phyloP scores from a whole-genome alignment of 2,113 vertebrate species.

The Phalacrocorax pelagicus region DNA sequence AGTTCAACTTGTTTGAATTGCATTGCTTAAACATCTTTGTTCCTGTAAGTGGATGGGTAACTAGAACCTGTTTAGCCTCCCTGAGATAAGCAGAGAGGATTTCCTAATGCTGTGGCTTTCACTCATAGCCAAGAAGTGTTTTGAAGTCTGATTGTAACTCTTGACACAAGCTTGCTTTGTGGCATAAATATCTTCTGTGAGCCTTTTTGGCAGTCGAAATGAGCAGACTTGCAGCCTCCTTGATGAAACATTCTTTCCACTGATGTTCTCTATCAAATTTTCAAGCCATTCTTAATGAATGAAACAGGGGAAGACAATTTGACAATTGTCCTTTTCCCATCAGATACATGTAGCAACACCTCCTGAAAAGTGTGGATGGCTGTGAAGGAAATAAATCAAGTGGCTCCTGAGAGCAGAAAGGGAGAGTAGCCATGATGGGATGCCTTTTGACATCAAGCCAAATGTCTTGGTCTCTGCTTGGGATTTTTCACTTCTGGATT shows the following conservation, averaged over 20 bases:
- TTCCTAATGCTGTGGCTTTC: slow-evolving; percentile 25
- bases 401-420: not conserved
- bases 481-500: not conserved
- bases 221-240: not conserved
- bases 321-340: not conserved
- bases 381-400: not conserved
- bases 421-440: not conserved
- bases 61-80: slow-evolving; percentile 33
- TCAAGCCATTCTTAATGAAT: not conserved
- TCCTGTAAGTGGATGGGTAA: not conserved
- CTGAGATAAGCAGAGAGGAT: slow-evolving; percentile 24
- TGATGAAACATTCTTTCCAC: not conserved
- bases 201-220: not conserved
- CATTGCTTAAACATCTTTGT: not conserved
- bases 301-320: not conserved
- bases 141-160: slow-evolving; percentile 32
- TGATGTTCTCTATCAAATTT: not conserved
- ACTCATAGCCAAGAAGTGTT: not conserved
- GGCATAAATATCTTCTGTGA: not conserved
- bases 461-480: not conserved
- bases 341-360: not conserved
- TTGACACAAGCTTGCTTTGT: not conserved
- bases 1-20: not conserved
- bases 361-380: not conserved
- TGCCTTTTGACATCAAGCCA: not conserved